Conservation (phyloP, 1,140 invertebrate genomes). For the Grapholita molesta region DNA sequence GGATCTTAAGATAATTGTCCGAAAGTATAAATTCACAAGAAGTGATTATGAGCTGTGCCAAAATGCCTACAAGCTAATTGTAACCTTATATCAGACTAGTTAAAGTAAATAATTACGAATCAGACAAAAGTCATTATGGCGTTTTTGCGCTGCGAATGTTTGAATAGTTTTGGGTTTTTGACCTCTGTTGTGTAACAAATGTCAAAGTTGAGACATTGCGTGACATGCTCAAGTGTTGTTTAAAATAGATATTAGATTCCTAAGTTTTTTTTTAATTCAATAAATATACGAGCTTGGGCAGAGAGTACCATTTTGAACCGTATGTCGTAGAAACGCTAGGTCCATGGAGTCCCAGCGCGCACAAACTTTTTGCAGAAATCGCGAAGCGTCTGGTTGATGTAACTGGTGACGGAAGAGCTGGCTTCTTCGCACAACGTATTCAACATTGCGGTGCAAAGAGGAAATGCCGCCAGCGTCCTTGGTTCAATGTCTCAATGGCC, state of each 20-base stretch:
- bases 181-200: slow-evolving; percentile 6
- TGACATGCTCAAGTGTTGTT: background rate
- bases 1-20: background rate
- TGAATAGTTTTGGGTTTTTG: background rate
- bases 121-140: background rate
- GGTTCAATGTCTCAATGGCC: too few relatives aligned
- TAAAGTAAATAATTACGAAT: background rate
- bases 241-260: background rate
- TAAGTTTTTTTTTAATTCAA: background rate
- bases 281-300: background rate
- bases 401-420: too few relatives aligned
- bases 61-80: background rate
- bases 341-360: too few relatives aligned
- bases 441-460: too few relatives aligned
- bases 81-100: background rate
- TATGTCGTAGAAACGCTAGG: too few relatives aligned
- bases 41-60: background rate
- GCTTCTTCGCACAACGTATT: too few relatives aligned
- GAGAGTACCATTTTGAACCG: too few relatives aligned
- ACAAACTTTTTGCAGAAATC: too few relatives aligned
- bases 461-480: too few relatives aligned
- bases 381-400: too few relatives aligned
- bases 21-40: background rate
- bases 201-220: background rate
- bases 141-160: background rate